Percentiles rank a stretch among this genome's conserved stretches.
Evolutionary conservation across 30 jellyfish, hydroid and myxozoan species (phyloP).

Genomic region (Phacellophora camtschatica): DNA sequence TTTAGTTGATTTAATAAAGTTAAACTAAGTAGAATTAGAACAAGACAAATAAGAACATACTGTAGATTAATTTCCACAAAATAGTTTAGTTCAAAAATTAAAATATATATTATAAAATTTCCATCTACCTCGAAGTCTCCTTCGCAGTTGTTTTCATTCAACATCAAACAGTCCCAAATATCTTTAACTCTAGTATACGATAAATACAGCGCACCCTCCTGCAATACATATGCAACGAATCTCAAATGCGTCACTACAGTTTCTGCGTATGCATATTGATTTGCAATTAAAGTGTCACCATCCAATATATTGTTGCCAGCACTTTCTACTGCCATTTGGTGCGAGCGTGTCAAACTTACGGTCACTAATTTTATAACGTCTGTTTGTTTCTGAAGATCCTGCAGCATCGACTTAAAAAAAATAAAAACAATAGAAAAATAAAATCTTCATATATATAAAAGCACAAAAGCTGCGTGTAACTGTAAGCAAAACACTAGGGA

Average conservation of each 20-base stretch:
- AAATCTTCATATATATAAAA: too few relatives aligned
- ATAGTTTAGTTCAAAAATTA: not conserved
- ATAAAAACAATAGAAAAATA: too few relatives aligned
- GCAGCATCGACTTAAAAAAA: conserved; percentile 67
- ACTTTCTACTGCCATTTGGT: conserved; percentile 59
- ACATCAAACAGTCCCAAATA: conserved; percentile 95
- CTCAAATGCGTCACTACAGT: conserved; percentile 85
- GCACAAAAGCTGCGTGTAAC: too few relatives aligned
- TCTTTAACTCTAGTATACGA: conserved; percentile 82
- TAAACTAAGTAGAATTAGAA: too few relatives aligned
- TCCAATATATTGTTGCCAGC: conserved; percentile 51
- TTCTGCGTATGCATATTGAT: conserved; percentile 83
- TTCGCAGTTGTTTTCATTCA: conserved; percentile 78
- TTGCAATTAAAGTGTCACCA: conserved; percentile 81
- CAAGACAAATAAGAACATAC: too few relatives aligned
- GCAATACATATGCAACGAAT: conserved; percentile 70
- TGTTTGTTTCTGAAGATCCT: conserved; percentile 86
- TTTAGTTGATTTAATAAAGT: too few relatives aligned
- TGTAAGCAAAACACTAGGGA: too few relatives aligned
- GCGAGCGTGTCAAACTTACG: conserved; percentile 67
- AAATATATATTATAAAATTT: not conserved
- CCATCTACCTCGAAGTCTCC: conserved; percentile 90
- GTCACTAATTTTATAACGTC: conserved; percentile 83
- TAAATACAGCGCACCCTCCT: conserved; percentile 91
- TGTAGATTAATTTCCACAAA: too few relatives aligned